Evolutionary conservation across 2,113 vertebrate genomes (phyloP), one percentile per base, ranked within the genome.

Genomic region (Anguilla japonica): DNA sequence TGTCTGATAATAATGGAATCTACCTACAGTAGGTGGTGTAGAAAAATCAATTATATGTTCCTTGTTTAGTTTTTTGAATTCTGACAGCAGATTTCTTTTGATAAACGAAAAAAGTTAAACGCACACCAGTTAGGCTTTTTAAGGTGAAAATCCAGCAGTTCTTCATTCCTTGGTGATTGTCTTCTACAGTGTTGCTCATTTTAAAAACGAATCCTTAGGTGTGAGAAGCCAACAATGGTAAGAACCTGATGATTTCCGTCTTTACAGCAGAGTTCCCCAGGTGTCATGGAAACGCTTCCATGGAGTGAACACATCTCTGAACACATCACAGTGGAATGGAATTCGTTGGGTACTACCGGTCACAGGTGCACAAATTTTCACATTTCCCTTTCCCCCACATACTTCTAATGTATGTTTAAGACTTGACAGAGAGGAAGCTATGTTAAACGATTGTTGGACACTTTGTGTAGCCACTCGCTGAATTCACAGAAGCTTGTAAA

Each of bases 161-260:
- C 81, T 11, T 60, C 13, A 56, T 81, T 79, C 50, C 53, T 80
- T 57, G 39, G 50, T 53, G 57, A 57, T 81, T 86, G 56, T 86
- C 39, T 34, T 82, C 79, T 86, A 86, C 79, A 67, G 79, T 81
- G 53, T 67, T n/a, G 34, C 40, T 41, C 79, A 43, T 41, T 86
- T 60, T 81, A 34, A 81, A 81, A 81, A 63, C 53, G 60, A 81
- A 75, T 34, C 11, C 11, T 26, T 75, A 75, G 13, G 22, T 34
- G 18, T 2, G 75, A 15, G 26, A 18, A 34, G n/a, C 41, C 7
- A 6, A 13, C 67, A 34, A n/a, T 1, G 34, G n/a, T 81, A 39
- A 41, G 20, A 79, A 79, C 84, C 84, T 85, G 43, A 79, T 40
- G 29, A 53, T 80, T 6, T 22, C 34, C 34, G 50, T 53, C 13